Evolutionary conservation across 2,888 invertebrate genomes (phyloP), one percentile per base, ranked within the genome.

Genomic region (Gari tellinella): DNA sequence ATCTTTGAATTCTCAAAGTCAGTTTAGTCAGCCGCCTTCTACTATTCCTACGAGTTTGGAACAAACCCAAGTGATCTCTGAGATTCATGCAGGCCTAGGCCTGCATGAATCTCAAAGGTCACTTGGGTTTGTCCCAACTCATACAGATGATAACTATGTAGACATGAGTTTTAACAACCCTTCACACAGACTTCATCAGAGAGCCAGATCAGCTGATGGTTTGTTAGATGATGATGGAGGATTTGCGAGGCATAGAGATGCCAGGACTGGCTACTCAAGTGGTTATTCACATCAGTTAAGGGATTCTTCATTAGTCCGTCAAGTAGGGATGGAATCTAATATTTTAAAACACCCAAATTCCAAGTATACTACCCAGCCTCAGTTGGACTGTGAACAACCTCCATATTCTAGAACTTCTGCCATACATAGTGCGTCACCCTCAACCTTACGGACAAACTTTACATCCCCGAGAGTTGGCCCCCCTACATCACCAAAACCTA

Each of bases 121-220:
- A 14, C 66, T 63, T 38, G 79, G 79, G 14, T 79, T 79, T 62
- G 43, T 41, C 0, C 60, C 75, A 4, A 40, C 68, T n/a, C 31
- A 55, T 49, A 48, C 56, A 46, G 79, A 79, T 17, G 67, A 75
- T 56, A 61, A 67, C 45, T 75, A 68, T 53, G 63, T 69, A 41
- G 72, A 77, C 26, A 65, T 72, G 72, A 72, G 55, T 40, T 37
- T 45, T 41, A 21, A 17, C 8, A 66, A 41, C 40, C 15, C 49
- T n/a, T 48, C 23, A 43, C 55, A 56, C 25, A 46, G 37, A 14
- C 15, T 77, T 40, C 64, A 66, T 51, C 52, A 72, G 52, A 60
- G 72, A 52, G 55, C 75, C 15, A 40, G 66, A 38, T 79, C 79
- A 45, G 70, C 75, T 23, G 79, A 79, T 31, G 72, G 68, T 19